Conservation (phyloP, 1,140 invertebrate species). For the Bacillus rossius region DNA sequence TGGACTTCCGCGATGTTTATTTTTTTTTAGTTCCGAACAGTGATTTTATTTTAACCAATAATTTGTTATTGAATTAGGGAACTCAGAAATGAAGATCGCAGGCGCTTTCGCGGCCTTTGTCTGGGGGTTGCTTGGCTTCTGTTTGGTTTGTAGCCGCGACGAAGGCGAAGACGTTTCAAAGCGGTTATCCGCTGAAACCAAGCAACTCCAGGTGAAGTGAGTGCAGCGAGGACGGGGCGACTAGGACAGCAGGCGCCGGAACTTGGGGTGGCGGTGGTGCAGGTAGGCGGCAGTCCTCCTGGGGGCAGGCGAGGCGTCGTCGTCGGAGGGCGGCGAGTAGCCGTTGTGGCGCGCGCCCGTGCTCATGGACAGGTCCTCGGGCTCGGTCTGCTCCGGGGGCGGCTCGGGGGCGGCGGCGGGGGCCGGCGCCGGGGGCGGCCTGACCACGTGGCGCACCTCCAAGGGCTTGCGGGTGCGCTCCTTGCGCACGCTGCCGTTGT, state of each 20-base stretch:
- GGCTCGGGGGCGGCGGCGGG: conserved; percentile 37
- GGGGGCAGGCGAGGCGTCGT: no score
- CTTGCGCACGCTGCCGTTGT: conserved; percentile 29
- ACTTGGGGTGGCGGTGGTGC: conserved; percentile 20
- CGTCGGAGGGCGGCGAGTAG: conserved; percentile 12
- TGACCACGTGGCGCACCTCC: conserved; percentile 44
- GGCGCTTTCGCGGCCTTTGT: no score
- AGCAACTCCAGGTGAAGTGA: no score
- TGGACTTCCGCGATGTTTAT: no score
- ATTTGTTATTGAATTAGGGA: no score
- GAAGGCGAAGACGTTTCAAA: no score
- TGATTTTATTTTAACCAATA: no score
- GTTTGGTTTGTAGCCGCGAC: no score
- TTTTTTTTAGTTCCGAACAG: no score
- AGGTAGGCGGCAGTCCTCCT: neutral
- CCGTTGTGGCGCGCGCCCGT: conserved; percentile 28
- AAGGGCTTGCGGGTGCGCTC: conserved; percentile 39
- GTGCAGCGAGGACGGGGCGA: conserved; percentile 21
- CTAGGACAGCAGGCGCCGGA: conserved; percentile 9
- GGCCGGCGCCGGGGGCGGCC: conserved; percentile 30
- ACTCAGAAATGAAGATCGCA: no score
- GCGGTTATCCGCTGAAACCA: no score
- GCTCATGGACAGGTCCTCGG: conserved; percentile 73
- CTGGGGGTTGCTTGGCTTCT: no score
- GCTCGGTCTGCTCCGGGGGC: conserved; percentile 79